Base-by-base conservation (phyloP, 1,140 invertebrate species). In the Philotrypesis tridentata region DNA sequence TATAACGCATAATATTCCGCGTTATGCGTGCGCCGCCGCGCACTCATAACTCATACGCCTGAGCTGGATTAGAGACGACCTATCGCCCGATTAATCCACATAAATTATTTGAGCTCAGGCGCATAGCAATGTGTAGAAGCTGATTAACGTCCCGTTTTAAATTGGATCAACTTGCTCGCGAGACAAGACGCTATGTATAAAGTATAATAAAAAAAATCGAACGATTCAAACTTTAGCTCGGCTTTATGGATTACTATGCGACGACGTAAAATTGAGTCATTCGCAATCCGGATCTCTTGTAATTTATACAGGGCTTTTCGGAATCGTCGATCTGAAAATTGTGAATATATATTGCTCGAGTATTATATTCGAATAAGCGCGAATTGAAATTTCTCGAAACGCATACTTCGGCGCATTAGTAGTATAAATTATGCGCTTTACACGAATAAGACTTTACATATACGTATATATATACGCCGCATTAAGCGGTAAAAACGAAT, bases 241-340 rank as follows among this genome's bases (percentile, higher is more conserved):
- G n/a, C 37, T 75, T 75, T 81, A 68, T 68, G 40, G 48, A 75
- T 75, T 81, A 75, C 60, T 68, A 75, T n/a, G n/a, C 9, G 23
- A 29, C 33, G 63, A 81, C 79, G 17, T 37, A 5, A 31, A 75
- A 75, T 81, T 21, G 48, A 75, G 75, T 67, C 43, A 61, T 12
- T 9, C 23, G 17, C 63, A 6, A 68, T 29, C 37, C 25, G 61
- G 21, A 21, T n/a, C n/a, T n/a, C 33, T 63, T 37, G 55, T 81
- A n/a, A n/a, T n/a, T 37, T 55, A 65, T 81, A 71, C 33, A 11
- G 4, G 29, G 27, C 76, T 68, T 68, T 37, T 17, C 67, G 31
- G 23, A 68, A 55, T 70, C 40, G 25, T 40, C 63, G n/a, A n/a
- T n/a, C n/a, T n/a, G n/a, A n/a, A n/a, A n/a, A n/a, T 37, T 9